Evolutionary conservation across 2,888 invertebrate genomes (phyloP), one percentile per base, ranked within the genome.

Genomic region (Chalcis sispes): DNA sequence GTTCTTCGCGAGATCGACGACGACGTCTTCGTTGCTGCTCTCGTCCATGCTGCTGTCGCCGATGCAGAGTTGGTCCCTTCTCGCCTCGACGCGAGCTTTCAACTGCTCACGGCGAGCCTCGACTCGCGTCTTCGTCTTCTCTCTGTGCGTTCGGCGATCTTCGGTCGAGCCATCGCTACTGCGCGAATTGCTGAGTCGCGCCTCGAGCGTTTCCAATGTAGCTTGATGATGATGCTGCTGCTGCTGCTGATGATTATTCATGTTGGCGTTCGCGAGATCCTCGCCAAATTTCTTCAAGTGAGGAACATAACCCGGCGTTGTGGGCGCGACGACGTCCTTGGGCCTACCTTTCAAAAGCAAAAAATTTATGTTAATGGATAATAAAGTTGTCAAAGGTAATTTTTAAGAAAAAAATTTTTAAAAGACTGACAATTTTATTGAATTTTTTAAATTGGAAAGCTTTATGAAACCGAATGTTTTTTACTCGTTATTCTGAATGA

Each of bases 41-140:
- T 94, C 94, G 74, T 94, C 94, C 54, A 93, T 93, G 82, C 94
- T 94, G n/a, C 92, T 92, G 62, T 69, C 72, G 42, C 92, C 92
- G 59, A 90, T 91, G 83, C 90, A 90, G 83, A 92, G 82, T 36
- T 89, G 88, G 79, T 93, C 92, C 81, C 93, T 89, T 74, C 92
- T 89, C 0, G 93, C 93, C 88, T 93, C 93, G 1, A 92, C 93
- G 80, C 94, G 88, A 1, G 93, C 93, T n/a, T n/a, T n/a, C n/a
- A 92, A 82, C 40, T 89, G 88, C 79, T 93, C 92, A 81, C 93
- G 89, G 74, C 92, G 89, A 0, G 93, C 93, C 88, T 93, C 93
- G 1, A 92, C 93, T 80, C 94, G 88, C 1, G 93, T 93, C 89
- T 93, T 94, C 79, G 92, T 88, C 75, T 91, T 89, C 48, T 91